Base-by-base conservation (phyloP, 1,140 invertebrate species). In the Calycopis cecrops region DNA sequence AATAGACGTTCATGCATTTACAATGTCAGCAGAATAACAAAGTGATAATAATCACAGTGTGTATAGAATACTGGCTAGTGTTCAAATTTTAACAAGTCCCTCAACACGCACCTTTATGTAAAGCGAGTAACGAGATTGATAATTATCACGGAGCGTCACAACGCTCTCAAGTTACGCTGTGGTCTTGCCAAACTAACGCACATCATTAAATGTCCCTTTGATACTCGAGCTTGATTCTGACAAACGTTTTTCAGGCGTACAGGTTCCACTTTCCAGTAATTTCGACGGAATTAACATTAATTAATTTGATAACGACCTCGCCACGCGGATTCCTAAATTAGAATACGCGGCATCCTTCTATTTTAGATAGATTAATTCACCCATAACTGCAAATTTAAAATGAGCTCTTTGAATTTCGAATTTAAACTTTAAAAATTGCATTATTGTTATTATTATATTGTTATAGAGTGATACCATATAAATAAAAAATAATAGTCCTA, bases 201-300 rank as follows among this genome's bases (percentile, higher is more conserved):
- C 64, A 49, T 65, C 63, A 62, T 65, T 65, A 65, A 63, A 57
- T 35, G 28, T 37, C 59, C 57, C 64, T 67, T 67, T 67, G 61
- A 60, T 56, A 67, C 61, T 59, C 55, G 55, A 66, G 58, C 52
- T 52, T 51, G 35, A 51, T 34, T 56, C 50, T 60, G 57, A 62
- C 58, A 62, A 62, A 57, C 58, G 57, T 57, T 62, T 62, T 65
- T 62, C 57, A 57, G 59, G 28, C 44, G 53, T 55, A 59, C 57
- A 50, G 57, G 35, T 14, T 16, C 40, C 12, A n/a, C 16, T n/a
- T 40, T 40, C 38, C 14, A 16, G 12, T 44, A 1, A 44, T 44
- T 44, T 17, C 9, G 40, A 2, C 16, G 8, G 16, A 12, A 44
- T 44, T 44, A 44, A 44, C 14, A 44, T 44, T 44, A 16, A 44